Base-by-base conservation (phyloP, 2,113 vertebrate genomes). In the Lampris megalopsis region DNA sequence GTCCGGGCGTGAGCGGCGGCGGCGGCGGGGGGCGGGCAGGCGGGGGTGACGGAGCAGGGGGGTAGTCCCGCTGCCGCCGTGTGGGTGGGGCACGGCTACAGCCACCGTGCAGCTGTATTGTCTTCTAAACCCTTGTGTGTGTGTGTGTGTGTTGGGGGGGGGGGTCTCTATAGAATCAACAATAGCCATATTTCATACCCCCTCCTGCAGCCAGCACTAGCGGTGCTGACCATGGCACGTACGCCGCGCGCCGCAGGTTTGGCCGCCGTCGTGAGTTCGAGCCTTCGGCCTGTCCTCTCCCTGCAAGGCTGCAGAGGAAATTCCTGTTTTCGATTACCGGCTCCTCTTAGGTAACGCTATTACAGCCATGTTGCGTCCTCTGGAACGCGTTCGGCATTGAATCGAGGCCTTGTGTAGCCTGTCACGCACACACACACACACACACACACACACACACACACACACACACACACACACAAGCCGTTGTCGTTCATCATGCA, bases 1-100 rank as follows among this genome's bases (percentile, higher is more conserved):
- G 87, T 87, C 85, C 79, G 80, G 89, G 82, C 82, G 40, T 79
- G 86, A 87, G 84, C 68, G n/a, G 81, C 13, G 40, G 58, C 40
- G 53, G 65, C 35, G 1, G 56, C 9, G 13, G 35, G 13, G n/a
- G 35, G 48, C 40, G 70, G 71, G 61, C 58, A 3, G 1, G 60
- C 24, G 52, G 57, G 72, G 43, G 57, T 65, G 67, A 66, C 42
- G 8, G 71, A 9, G 41, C 50, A 40, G 35, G 74, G 86, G 81
- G 77, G 69, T 73, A 67, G 75, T 76, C 54, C 67, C 73, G 70
- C 75, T 87, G 67, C 71, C 63, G 73, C 83, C 68, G 24, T 80
- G 75, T 24, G 77, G 73, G 74, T 11, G 81, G 81, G 81, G 84
- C 86, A 60, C 58, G 57, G 79, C 73, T 73, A 85, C 43, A 36